Evolutionary conservation across 2,888 invertebrate species (phyloP), one percentile per base, ranked within the genome.

Genomic region (Dexiosoma caninum): DNA sequence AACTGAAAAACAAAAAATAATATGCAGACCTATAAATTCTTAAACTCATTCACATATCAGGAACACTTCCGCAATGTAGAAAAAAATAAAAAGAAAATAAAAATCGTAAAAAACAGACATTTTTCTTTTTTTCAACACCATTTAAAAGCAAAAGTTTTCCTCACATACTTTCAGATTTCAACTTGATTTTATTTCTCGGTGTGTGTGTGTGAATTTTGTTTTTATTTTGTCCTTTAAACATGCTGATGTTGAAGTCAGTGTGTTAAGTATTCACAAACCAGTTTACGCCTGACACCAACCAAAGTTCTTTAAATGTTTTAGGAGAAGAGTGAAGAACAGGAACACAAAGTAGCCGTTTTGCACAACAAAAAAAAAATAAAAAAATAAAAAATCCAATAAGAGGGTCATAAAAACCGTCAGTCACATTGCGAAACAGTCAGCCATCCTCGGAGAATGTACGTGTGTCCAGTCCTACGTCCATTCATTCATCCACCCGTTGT

Each of bases 271-370:
- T 44, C 64, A 42, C 37, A 66, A 70, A 78, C 81, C 72, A 72
- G 81, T 81, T 81, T 78, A 64, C 57, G 67, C 72, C 77, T 72
- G 71, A 72, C 81, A 78, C 72, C 57, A 78, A 19, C 60, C 66
- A 66, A 78, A 78, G 81, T 78, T 78, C 77, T 64, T 81, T 81
- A 78, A n/a, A 81, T 74, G 77, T 72, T 64, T 64, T 16, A 16
- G 49, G 30, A 74, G 49, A 80, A 27, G 27, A n/a, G 27, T 6
- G 27, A 27, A 27, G 42, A 60, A 66, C 62, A 59, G 53, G 46
- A 60, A 49, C 51, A 64, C 35, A 66, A 60, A 57, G 35, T 49
- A 64, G 71, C 51, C 60, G 30, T 71, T n/a, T 59, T 71, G 32
- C 21, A 53, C 21, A 55, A n/a, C n/a, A n/a, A n/a, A n/a, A n/a